phyloP scores from a whole-genome alignment of 2,797 vertebrate species.

The Phalloptychus januarius region DNA sequence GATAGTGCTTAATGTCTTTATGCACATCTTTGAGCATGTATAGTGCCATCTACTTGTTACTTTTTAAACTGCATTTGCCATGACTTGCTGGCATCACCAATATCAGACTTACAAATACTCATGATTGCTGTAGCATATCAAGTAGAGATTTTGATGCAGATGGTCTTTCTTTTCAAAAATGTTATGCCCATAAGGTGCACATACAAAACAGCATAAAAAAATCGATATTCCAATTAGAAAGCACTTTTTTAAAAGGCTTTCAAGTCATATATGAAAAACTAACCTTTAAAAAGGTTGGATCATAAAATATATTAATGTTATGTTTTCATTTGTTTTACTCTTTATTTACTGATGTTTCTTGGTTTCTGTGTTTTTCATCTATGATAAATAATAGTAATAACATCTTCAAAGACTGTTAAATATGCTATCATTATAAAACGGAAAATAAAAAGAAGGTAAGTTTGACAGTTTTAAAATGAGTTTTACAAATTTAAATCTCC shows the following conservation, averaged over 20 bases:
- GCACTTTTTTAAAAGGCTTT: not conserved
- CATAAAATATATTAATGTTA: not conserved
- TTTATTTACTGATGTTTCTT: not conserved
- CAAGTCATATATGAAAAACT: not conserved
- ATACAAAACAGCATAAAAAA: not conserved
- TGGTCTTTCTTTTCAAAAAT: not conserved
- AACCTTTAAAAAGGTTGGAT: not conserved
- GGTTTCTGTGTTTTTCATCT: not conserved
- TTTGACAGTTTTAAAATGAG: too few relatives aligned
- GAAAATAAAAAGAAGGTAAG: not conserved
- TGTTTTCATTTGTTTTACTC: not conserved
- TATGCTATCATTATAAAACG: not conserved
- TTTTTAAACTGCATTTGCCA: not conserved
- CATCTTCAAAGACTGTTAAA: not conserved
- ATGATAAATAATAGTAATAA: not conserved
- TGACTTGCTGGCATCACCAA: not conserved
- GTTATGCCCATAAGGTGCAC: not conserved
- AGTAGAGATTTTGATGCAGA: not conserved
- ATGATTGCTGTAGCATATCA: not conserved
- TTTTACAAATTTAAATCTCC: not conserved
- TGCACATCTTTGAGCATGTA: not conserved
- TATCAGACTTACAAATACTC: not conserved
- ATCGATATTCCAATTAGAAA: too few relatives aligned
- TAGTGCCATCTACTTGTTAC: not conserved
- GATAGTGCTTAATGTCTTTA: not conserved